Evolutionary conservation across 2,888 invertebrate species (phyloP).

Genomic region (Hyposoter didymator): DNA sequence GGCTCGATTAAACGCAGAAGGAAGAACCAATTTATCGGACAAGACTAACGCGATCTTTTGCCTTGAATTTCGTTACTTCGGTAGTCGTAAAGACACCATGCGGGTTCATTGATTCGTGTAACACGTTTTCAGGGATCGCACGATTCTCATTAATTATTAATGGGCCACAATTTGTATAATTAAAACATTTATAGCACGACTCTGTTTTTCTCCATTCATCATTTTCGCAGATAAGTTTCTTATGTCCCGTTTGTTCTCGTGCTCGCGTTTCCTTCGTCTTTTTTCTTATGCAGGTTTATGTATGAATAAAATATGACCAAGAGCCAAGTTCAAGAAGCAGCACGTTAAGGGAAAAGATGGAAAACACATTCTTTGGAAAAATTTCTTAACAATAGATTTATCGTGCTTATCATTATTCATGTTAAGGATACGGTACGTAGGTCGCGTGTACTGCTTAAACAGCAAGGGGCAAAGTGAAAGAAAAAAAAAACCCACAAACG

Average conservation of each 20-base stretch:
- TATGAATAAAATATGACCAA: slow-evolving; percentile 40
- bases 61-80: neutral
- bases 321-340: slow-evolving; percentile 34
- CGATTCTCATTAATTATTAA: neutral
- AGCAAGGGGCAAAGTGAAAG: slow-evolving; percentile 2
- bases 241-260: neutral
- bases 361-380: slow-evolving; percentile 31
- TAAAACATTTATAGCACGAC: slow-evolving; percentile 13
- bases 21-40: neutral
- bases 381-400: slow-evolving; percentile 49
- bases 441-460: slow-evolving; percentile 44
- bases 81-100: neutral
- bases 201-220: slow-evolving; percentile 17
- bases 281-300: neutral
- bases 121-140: neutral
- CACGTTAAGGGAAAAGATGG: neutral
- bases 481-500: slow-evolving; percentile 33
- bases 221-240: slow-evolving; percentile 1
- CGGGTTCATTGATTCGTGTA: slow-evolving; percentile 2
- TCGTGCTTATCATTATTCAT: slow-evolving; percentile 55
- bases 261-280: neutral
- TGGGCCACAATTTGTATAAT: slow-evolving; percentile 9
- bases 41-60: neutral
- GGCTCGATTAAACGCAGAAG: neutral
- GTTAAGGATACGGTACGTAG: slow-evolving; percentile 27